Conservation (phyloP, 2,797 vertebrate genomes). For the Esox lucius region DNA sequence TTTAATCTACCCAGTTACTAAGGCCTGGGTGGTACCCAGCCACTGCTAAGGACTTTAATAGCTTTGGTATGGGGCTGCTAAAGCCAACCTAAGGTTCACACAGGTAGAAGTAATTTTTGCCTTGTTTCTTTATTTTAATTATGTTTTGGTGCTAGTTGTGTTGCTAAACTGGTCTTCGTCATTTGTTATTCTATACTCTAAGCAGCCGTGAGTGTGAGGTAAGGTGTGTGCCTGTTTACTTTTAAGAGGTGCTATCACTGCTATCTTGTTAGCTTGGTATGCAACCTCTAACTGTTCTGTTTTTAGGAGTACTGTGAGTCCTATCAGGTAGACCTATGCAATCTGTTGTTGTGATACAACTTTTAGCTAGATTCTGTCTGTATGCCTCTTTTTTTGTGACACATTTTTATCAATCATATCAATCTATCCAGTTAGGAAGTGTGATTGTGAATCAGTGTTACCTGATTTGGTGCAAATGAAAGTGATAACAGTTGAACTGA, state of each 20-base stretch:
- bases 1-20: conserved; percentile 61
- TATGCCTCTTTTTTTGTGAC: not conserved
- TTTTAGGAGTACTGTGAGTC: conserved; percentile 6
- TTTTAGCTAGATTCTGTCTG: not conserved
- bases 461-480: no score
- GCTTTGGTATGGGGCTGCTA: not conserved
- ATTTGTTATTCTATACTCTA: not conserved
- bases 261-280: conserved; percentile 40
- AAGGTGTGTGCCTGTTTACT: conserved; percentile 31
- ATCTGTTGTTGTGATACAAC: not conserved
- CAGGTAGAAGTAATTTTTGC: not conserved
- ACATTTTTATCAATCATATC: no score
- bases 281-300: conserved; percentile 29
- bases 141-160: not conserved
- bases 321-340: not conserved
- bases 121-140: not conserved
- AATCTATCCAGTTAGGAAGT: no score
- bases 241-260: conserved; percentile 47
- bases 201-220: conserved; percentile 25
- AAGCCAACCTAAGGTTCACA: conserved; percentile 13
- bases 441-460: no score
- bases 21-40: conserved; percentile 42
- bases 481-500: no score
- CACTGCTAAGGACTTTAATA: not conserved
- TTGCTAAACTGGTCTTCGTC: not conserved